Evolutionary conservation across 2,113 vertebrate genomes (phyloP), one percentile per base, ranked within the genome.

Genomic region (Hippocampus barbouri): DNA sequence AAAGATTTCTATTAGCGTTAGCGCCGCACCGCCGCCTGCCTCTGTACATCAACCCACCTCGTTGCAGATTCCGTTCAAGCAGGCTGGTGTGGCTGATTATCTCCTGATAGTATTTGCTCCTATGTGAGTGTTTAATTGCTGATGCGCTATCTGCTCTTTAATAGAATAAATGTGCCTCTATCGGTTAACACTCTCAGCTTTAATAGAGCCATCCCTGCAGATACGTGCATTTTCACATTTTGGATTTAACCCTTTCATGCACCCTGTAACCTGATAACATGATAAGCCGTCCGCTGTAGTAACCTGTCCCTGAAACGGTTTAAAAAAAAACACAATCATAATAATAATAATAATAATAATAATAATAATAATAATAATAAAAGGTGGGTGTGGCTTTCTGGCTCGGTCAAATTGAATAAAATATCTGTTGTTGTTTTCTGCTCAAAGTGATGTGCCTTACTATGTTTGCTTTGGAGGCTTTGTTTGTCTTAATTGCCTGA

Each of bases 81-180:
- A 38, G 66, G 73, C 69, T 68, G 67, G 49, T 68, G 51, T 1
- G 64, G 30, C 43, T 61, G 78, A 74, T 83, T 63, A 79, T 72
- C 76, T 76, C 11, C 74, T 16, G 66, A 81, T 79, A 73, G 25
- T 27, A 8, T 67, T 66, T 75, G 68, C 74, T 59, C n/a, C 41
- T 68, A 66, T 74, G 64, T 66, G 59, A 71, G 72, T 25, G 40
- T 72, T 72, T 80, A 80, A 78, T 82, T 80, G 71, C 77, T 75
- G 67, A 85, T 86, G 75, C 23, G 1, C 67, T 81, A 78, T 83
- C 80, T 83, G 3, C 43, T 38, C 72, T 73, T 79, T 70, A 73
- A 54, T 77, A 68, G 25, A 62, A 71, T 59, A 67, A 40, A 69
- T 76, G 47, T 59, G 54, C 30, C 74, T 70, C 11, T 49, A 78